These are phyloP conservation scores for Acrobasis suavella DNA, from an alignment of 2,888 invertebrate genomes.

Conservation along the genomic window DNA sequence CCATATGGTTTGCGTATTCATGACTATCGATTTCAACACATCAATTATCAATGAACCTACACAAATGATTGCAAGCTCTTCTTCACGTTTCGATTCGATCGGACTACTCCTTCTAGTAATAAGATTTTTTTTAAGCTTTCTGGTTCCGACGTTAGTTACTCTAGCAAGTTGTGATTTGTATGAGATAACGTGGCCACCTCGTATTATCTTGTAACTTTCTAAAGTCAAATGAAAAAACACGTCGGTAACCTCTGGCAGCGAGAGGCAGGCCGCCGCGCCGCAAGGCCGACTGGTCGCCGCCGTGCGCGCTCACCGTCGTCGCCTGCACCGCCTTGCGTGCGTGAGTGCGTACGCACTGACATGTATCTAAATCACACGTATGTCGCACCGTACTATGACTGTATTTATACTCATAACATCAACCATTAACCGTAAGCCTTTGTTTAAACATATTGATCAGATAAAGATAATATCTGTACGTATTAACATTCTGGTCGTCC, in stretches of 20 bases:
- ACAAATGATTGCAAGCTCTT: conserved; percentile 20
- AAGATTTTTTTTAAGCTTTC: conserved; percentile 22
- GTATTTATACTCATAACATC: neutral
- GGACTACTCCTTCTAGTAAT: neutral
- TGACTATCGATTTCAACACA: conserved; percentile 27
- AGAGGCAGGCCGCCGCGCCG: conserved; percentile 69
- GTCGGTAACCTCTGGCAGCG: conserved; percentile 79
- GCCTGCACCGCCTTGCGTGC: conserved; percentile 35
- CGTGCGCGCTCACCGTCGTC: conserved; percentile 37
- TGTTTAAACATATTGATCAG: neutral
- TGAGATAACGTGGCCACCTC: conserved; percentile 48
- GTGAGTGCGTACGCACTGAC: conserved; percentile 44
- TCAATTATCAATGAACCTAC: conserved; percentile 30
- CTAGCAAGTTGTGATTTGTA: conserved; percentile 37
- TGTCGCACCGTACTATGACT: neutral
- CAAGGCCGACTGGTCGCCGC: conserved; percentile 69
- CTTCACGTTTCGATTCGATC: neutral
- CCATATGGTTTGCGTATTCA: conserved; percentile 25
- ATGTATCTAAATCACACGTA: conserved; percentile 13
- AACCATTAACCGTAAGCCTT: neutral
- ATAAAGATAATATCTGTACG: neutral
- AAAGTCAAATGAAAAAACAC: conserved; percentile 77
- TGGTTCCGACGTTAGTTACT: conserved; percentile 18
- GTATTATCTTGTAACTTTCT: conserved; percentile 75
- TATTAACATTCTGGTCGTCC: neutral